A percentile compares a stretch with the other conserved stretches of the same genome.
Evolutionary conservation across 1,140 invertebrate genomes (phyloP).

Genomic region (Brachionus paranguensis): DNA sequence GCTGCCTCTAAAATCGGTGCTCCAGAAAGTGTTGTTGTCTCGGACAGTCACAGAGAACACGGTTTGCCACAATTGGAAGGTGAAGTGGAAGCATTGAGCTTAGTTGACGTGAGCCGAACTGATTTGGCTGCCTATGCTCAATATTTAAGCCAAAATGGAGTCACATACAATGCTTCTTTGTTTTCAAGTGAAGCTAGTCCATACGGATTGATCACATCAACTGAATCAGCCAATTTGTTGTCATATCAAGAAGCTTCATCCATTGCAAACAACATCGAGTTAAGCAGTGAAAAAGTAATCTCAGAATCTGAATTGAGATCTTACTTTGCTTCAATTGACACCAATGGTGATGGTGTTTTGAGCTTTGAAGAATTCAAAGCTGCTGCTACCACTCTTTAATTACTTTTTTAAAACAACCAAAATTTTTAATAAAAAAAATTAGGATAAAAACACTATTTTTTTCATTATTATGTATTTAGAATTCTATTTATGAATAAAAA

Average conservation of each 20-base stretch:
- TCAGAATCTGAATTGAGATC: neutral
- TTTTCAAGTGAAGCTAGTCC: slow-evolving; percentile 24
- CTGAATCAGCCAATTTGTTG: neutral
- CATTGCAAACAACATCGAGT: neutral
- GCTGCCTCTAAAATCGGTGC: neutral
- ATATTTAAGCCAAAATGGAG: neutral
- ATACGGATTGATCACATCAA: slow-evolving; percentile 11
- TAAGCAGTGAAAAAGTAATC: neutral
- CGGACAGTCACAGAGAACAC: neutral
- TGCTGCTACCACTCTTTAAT: neutral
- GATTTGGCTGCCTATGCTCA: neutral
- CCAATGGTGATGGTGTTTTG: slow-evolving; percentile 1
- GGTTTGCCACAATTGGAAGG: neutral
- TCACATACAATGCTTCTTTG: slow-evolving; percentile 12
- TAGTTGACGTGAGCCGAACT: neutral
- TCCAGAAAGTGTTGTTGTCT: neutral
- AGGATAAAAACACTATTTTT: neutral
- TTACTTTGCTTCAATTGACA: slow-evolving; percentile 15
- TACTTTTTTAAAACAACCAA: neutral
- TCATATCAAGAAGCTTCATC: slow-evolving; percentile 11
- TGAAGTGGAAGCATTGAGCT: neutral
- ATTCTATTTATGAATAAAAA: no score
- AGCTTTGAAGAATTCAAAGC: slow-evolving; percentile 13
- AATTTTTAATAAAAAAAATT: neutral
- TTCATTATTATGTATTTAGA: neutral